Conservation (phyloP, 2,797 vertebrate species). For the Poecilia wingei region DNA sequence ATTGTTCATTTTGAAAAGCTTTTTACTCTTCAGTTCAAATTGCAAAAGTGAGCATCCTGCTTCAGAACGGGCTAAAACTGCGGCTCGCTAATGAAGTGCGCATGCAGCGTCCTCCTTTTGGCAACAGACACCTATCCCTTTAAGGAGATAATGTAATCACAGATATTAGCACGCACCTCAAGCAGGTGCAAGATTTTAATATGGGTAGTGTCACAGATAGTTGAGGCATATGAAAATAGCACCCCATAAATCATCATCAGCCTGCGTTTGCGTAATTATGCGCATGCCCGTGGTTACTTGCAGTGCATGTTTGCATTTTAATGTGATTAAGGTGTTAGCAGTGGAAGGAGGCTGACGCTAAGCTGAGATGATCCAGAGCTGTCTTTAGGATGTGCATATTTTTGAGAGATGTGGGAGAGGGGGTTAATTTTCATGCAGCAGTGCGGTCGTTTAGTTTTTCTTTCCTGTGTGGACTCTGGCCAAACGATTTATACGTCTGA, state of each 20-base stretch:
- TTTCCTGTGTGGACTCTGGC: neutral
- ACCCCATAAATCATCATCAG: constrained; percentile 39
- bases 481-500: neutral
- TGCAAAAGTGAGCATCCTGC: neutral
- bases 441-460: neutral
- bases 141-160: constrained; percentile 24
- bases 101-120: constrained; percentile 1
- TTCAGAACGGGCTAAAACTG: neutral
- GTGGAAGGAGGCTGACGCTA: constrained; percentile 19
- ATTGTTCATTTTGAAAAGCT: neutral
- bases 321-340: constrained; percentile 40
- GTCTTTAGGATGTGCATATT: constrained; percentile 25
- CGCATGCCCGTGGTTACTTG: constrained; percentile 19
- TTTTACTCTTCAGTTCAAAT: constrained; percentile 3
- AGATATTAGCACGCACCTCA: constrained; percentile 10
- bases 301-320: constrained; percentile 37
- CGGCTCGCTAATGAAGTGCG: neutral
- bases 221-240: constrained; percentile 16
- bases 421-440: constrained; percentile 12
- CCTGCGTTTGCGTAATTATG: constrained; percentile 30
- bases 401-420: constrained; percentile 9
- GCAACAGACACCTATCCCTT: neutral
- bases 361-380: constrained; percentile 27
- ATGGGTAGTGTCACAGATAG: constrained; percentile 13
- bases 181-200: constrained; percentile 9